These are phyloP conservation scores for Homarus americanus DNA, from an alignment of 1,140 invertebrate genomes.

Conservation along the genomic window DNA sequence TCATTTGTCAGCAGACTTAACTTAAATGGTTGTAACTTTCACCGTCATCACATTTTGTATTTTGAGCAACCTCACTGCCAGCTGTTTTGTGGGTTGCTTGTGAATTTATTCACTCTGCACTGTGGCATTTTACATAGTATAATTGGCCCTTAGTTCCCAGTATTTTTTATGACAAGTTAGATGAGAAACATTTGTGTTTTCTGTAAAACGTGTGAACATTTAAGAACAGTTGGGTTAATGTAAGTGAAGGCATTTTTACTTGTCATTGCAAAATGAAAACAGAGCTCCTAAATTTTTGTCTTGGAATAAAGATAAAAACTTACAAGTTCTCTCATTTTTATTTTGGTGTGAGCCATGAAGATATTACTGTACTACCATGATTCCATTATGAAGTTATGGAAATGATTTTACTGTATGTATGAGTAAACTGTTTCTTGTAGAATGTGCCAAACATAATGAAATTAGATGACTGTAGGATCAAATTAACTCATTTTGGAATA, in stretches of 20 bases:
- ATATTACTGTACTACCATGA: too few relatives aligned
- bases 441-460: not conserved
- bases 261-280: too few relatives aligned
- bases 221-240: too few relatives aligned
- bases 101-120: not conserved
- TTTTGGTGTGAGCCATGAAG: too few relatives aligned
- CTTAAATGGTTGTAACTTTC: not conserved
- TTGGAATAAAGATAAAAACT: too few relatives aligned
- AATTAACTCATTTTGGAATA: not conserved
- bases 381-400: too few relatives aligned
- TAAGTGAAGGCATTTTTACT: too few relatives aligned
- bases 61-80: not conserved
- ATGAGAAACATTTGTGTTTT: not conserved
- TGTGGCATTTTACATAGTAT: too few relatives aligned
- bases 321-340: too few relatives aligned
- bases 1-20: too few relatives aligned
- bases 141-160: not conserved
- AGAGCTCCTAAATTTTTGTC: too few relatives aligned
- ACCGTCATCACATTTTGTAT: not conserved
- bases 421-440: not conserved
- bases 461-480: not conserved
- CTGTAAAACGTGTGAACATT: not conserved
- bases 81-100: not conserved
- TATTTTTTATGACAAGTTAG: not conserved
- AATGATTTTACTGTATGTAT: not conserved